Evolutionary conservation across 2,113 vertebrate species (phyloP).

Genomic region (Aegotheles bennettii): DNA sequence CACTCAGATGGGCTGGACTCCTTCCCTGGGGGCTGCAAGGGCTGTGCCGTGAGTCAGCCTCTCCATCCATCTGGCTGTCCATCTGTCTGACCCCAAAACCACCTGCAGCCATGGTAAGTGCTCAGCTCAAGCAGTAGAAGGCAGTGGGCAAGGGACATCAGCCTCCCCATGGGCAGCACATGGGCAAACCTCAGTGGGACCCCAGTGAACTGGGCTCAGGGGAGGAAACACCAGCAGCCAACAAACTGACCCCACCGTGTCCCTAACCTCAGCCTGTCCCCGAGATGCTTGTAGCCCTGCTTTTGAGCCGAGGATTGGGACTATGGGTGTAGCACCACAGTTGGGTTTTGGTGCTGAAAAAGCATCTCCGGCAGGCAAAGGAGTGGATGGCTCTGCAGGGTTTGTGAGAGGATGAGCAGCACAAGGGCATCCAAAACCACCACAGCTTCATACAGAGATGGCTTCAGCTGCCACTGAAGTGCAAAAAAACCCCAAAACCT

Average conservation of each 20-base stretch:
- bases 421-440: background rate
- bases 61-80: background rate
- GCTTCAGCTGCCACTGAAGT: background rate
- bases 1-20: background rate
- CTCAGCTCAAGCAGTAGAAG: rapidly evolving
- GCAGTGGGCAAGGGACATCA: background rate
- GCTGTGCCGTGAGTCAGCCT: background rate
- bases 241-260: rapidly evolving
- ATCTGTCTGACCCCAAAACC: rapidly evolving
- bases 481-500: background rate
- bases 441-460: background rate
- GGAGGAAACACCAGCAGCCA: background rate
- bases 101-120: rapidly evolving
- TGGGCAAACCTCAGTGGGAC: background rate
- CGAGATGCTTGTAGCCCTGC: rapidly evolving
- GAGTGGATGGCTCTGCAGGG: background rate
- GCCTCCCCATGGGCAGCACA: rapidly evolving
- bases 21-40: background rate
- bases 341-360: background rate
- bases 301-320: rapidly evolving
- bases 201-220: background rate
- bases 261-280: background rate
- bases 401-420: background rate
- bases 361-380: background rate
- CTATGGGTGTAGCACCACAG: rapidly evolving